Base-by-base conservation (phyloP, 2,888 invertebrate species). In the Cacoxenus indagator region DNA sequence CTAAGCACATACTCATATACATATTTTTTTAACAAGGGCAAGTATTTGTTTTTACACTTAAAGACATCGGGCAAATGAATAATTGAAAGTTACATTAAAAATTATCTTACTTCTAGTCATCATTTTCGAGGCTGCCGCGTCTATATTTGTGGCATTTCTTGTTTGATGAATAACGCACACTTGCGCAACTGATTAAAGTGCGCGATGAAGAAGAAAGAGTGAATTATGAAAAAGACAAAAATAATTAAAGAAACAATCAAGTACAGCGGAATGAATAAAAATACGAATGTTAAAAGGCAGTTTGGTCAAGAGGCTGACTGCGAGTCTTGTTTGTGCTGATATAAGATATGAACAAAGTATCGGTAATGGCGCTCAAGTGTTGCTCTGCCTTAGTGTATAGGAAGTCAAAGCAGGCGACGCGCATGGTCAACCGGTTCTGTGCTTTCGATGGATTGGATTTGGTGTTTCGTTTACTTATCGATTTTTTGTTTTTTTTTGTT, bases 161-260 rank as follows among this genome's bases (percentile, higher is more conserved):
- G 80, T 82, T 76, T 74, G 77, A 75, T 76, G 81, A 78, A 82
- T 80, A 82, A 82, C 80, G 80, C 80, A 80, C 78, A 82, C 80
- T 80, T 82, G 81, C 82, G 81, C 82, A 80, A 78, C 81, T 73
- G 80, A 80, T 80, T 80, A 78, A 80, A 80, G 78, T 77, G 70
- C 75, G 75, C 80, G 82, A 80, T 78, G 78, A n/a, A 69, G 73
- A 65, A 71, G 69, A 74, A 69, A 81, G 80, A 73, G 78, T 70
- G 69, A 71, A 69, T 65, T 6, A 6, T 67, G 61, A 72, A 70
- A 71, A 75, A 76, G 76, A 73, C 73, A 57, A n/a, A 61, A 19
- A 68, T 9, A 67, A 57, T 51, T 48, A 31, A 45, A 55, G 9
- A 55, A 26, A 24, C 26, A n/a, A 8, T 64, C 57, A 57, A 57